Percentiles rank a stretch among this genome's conserved stretches.
Conservation (phyloP, 2,113 vertebrate species). For the Speoplatyrhinus poulsoni region DNA sequence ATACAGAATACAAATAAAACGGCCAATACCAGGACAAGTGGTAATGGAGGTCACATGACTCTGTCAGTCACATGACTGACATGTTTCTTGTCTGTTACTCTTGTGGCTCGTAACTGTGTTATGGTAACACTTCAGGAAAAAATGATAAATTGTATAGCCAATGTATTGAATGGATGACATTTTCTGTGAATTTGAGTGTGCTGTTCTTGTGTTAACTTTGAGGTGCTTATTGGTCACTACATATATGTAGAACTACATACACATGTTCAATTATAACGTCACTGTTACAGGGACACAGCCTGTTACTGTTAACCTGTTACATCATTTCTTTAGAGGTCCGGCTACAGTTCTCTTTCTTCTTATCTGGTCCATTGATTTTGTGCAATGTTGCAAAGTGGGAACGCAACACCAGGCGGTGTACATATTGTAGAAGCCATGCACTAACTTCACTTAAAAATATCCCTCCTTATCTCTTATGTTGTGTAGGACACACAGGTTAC, state of each 20-base stretch:
- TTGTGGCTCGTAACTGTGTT: slow-evolving; percentile 16
- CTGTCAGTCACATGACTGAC: no score
- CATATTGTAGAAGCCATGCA: slow-evolving; percentile 76
- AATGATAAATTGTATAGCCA: slow-evolving; percentile 43
- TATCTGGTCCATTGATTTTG: slow-evolving; percentile 34
- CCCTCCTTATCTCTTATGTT: slow-evolving; percentile 61
- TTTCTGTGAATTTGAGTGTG: slow-evolving; percentile 44
- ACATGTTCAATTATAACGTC: slow-evolving; percentile 29
- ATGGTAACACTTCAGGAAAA: slow-evolving; percentile 41
- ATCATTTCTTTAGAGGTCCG: slow-evolving; percentile 49
- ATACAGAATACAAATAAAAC: slow-evolving; percentile 20
- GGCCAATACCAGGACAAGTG: slow-evolving; percentile 20
- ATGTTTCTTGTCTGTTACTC: slow-evolving; percentile 35
- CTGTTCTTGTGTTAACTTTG: slow-evolving; percentile 55
- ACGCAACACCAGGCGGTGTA: slow-evolving; percentile 58
- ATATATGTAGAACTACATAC: slow-evolving; percentile 28
- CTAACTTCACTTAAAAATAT: slow-evolving; percentile 74
- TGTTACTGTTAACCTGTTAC: slow-evolving; percentile 31
- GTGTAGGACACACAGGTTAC: slow-evolving; percentile 71
- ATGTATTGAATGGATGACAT: slow-evolving; percentile 30
- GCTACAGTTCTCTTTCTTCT: slow-evolving; percentile 37
- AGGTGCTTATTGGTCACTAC: slow-evolving; percentile 60
- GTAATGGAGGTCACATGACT: slow-evolving; percentile 50
- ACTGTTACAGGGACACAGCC: slow-evolving; percentile 40
- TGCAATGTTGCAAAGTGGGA: slow-evolving; percentile 47